Percentiles rank a stretch among this genome's conserved stretches.
Conservation (phyloP, 2,797 vertebrate species). For the Harpagifer antarcticus region DNA sequence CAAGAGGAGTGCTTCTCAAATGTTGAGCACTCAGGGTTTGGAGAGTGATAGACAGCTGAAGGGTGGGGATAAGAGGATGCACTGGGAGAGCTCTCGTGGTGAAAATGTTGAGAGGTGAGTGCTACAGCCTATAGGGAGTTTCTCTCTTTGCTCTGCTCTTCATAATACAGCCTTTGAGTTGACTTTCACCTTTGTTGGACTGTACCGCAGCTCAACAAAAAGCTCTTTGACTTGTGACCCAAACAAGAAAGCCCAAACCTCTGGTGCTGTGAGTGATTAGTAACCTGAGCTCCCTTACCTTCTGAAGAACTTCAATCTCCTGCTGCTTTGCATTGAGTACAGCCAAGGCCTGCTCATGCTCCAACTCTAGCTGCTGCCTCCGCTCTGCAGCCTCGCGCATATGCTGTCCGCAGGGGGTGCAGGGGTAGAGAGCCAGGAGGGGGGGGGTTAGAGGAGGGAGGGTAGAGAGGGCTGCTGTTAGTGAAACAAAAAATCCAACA, state of each 20-base stretch:
- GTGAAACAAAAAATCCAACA: constrained; percentile 63
- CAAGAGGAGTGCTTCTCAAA: constrained; percentile 50
- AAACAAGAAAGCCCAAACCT: constrained; percentile 33
- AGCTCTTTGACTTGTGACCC: constrained; percentile 52
- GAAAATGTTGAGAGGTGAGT: constrained; percentile 30
- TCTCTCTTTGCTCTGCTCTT: constrained; percentile 2
- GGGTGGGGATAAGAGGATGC: constrained; percentile 35
- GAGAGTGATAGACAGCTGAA: constrained; percentile 52
- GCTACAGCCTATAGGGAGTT: background rate
- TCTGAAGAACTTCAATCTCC: constrained; percentile 98
- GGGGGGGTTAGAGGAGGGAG: background rate
- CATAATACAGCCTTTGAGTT: constrained; percentile 35
- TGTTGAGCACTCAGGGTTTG: constrained; percentile 42
- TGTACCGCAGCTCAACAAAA: constrained; percentile 35
- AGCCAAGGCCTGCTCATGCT: constrained; percentile 99
- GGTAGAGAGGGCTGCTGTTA: constrained; percentile 77
- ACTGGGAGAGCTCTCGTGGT: constrained; percentile 24
- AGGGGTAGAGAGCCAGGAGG: constrained; percentile 57
- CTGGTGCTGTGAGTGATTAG: constrained; percentile 30
- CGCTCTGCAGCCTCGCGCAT: constrained; percentile 99
- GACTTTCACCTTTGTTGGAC: constrained; percentile 43
- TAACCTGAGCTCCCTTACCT: constrained; percentile 84
- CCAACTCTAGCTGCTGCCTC: constrained; percentile 98
- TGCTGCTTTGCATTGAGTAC: constrained; percentile 98
- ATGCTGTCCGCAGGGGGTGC: constrained; percentile 87